Percentiles rank a stretch among this genome's conserved stretches.
Conservation (phyloP, 2,888 invertebrate species). For the Anthoptus insignis region DNA sequence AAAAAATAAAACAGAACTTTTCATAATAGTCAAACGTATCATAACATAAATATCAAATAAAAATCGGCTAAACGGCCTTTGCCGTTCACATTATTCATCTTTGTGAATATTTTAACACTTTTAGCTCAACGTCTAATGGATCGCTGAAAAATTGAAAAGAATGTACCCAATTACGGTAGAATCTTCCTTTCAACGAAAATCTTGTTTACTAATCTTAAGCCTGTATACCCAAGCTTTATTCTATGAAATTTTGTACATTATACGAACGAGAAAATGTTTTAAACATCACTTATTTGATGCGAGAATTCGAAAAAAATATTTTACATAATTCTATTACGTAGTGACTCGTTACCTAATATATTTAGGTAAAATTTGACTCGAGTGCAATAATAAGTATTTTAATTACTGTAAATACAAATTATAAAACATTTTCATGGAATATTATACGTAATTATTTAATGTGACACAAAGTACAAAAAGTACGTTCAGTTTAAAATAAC, state of each 20-base stretch:
- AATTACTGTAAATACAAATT: no score
- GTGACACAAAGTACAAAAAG: no score
- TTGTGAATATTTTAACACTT: conserved; percentile 63
- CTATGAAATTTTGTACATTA: background rate
- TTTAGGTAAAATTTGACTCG: no score
- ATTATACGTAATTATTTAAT: no score
- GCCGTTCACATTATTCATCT: conserved; percentile 53
- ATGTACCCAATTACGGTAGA: conserved; percentile 62
- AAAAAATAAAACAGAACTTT: background rate
- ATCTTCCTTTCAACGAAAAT: conserved; percentile 50
- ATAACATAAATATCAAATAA: conserved; percentile 2
- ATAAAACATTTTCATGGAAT: no score
- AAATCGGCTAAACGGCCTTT: conserved; percentile 35
- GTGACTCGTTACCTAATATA: no score
- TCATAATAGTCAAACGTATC: background rate
- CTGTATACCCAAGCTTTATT: conserved; percentile 8
- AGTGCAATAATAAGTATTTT: no score
- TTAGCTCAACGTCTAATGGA: conserved; percentile 61
- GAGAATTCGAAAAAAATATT: background rate
- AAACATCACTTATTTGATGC: background rate
- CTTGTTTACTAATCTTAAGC: conserved; percentile 14
- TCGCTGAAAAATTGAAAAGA: conserved; percentile 59
- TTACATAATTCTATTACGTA: no score
- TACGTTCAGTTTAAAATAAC: background rate
- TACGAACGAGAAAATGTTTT: conserved; percentile 11